A percentile compares a stretch with the other conserved stretches of the same genome.
phyloP scores from a whole-genome alignment of 2,888 invertebrate genomes.

The Dexiosoma caninum region DNA sequence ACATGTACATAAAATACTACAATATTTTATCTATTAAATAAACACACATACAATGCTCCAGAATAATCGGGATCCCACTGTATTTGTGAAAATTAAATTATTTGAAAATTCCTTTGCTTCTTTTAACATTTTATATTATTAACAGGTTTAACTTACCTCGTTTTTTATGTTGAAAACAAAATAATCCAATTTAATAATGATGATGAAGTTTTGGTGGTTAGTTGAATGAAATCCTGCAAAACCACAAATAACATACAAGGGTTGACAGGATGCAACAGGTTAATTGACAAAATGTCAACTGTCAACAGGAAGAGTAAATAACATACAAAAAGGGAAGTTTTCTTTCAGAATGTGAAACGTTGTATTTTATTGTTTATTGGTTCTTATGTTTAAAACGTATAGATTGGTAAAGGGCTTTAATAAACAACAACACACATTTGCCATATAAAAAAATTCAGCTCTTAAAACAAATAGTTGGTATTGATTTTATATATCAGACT shows the following conservation, averaged over 20 bases:
- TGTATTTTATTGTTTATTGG: not conserved
- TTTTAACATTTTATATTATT: not conserved
- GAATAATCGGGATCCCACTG: too few species aligned
- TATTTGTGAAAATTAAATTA: too few species aligned
- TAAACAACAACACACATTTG: too few species aligned
- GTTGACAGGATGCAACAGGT: slow-evolving; percentile 62
- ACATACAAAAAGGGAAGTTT: not conserved
- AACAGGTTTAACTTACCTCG: slow-evolving; percentile 37
- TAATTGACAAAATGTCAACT: slow-evolving; percentile 39
- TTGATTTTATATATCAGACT: too few species aligned
- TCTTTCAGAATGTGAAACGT: not conserved
- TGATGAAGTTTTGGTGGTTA: slow-evolving; percentile 18
- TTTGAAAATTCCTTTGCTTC: not conserved
- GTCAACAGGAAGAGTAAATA: slow-evolving; percentile 30
- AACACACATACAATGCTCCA: too few species aligned
- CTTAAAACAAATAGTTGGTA: too few species aligned
- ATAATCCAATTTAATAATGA: slow-evolving; percentile 21
- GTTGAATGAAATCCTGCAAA: slow-evolving; percentile 11
- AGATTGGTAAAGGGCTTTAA: too few species aligned
- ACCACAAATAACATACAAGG: not conserved
- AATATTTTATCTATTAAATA: too few species aligned
- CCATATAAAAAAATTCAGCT: too few species aligned
- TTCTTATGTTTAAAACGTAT: too few species aligned
- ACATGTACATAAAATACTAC: too few species aligned
- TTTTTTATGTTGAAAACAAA: not conserved